phyloP scores from a whole-genome alignment of 2,888 invertebrate genomes.

The Apoderus coryli region DNA sequence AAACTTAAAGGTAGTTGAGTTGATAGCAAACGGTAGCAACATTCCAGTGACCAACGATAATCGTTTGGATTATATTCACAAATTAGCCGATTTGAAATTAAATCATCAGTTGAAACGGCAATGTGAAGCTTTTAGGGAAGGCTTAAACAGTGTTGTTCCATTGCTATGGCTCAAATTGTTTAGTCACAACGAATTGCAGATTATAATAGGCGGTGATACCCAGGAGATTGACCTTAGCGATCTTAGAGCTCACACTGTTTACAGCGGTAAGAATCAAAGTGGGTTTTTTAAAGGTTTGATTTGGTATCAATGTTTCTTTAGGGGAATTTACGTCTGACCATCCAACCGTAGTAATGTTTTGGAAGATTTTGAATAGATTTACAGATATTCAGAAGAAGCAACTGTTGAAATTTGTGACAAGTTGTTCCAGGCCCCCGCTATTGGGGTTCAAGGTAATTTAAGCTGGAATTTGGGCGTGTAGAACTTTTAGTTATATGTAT shows the following conservation, averaged over 20 bases:
- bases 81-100: constrained; percentile 90
- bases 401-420: constrained; percentile 93
- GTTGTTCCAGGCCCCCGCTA: constrained; percentile 91
- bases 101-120: constrained; percentile 81
- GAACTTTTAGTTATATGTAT: too few relatives aligned
- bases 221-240: constrained; percentile 89
- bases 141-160: constrained; percentile 80
- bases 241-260: constrained; percentile 72
- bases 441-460: constrained; percentile 89
- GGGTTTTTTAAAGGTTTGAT: too few relatives aligned
- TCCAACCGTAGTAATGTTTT: constrained; percentile 75
- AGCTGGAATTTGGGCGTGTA: too few relatives aligned
- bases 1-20: constrained; percentile 58
- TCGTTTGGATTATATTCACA: constrained; percentile 90
- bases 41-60: constrained; percentile 86
- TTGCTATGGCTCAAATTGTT: constrained; percentile 92
- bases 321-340: constrained; percentile 75
- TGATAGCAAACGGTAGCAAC: constrained; percentile 81
- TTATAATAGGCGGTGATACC: constrained; percentile 91
- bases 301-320: constrained; percentile 26
- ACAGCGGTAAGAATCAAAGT: constrained; percentile 47
- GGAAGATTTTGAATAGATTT: constrained; percentile 76
- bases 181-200: constrained; percentile 84
- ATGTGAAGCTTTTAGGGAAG: constrained; percentile 77
- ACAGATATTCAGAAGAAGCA: constrained; percentile 72